These are phyloP conservation scores for Sarcophaga peregrina DNA, from an alignment of 1,140 invertebrate species.

Conservation along the genomic window DNA sequence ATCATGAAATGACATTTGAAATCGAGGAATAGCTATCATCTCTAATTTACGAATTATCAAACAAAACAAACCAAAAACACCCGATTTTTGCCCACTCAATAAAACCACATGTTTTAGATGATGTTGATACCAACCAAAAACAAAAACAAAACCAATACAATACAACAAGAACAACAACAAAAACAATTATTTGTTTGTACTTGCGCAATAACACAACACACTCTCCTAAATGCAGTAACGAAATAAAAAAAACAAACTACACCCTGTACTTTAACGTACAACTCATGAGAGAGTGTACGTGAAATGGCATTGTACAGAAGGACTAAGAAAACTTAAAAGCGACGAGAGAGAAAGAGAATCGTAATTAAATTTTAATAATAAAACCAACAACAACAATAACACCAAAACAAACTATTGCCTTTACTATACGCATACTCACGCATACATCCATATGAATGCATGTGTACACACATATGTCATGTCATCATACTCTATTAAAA, in stretches of 20 bases:
- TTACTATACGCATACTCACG: background rate
- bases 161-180: background rate
- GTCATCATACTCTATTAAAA: background rate
- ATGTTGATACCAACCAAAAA: background rate
- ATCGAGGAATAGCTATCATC: background rate
- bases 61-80: background rate
- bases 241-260: background rate
- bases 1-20: too few relatives aligned
- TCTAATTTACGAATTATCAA: background rate
- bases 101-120: constrained; percentile 4
- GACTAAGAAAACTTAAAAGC: too few relatives aligned
- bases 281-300: too few relatives aligned
- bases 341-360: background rate
- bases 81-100: background rate
- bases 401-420: background rate
- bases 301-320: too few relatives aligned
- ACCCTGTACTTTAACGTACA: background rate
- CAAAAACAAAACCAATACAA: background rate
- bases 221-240: too few relatives aligned
- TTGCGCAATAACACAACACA: background rate
- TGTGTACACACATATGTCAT: background rate
- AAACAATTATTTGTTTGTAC: constrained; percentile 6
- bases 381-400: background rate
- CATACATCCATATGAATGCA: background rate
- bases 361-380: constrained; percentile 19